Evolutionary conservation across 1,140 invertebrate genomes (phyloP).

Genomic region (Kradibia gibbosae): DNA sequence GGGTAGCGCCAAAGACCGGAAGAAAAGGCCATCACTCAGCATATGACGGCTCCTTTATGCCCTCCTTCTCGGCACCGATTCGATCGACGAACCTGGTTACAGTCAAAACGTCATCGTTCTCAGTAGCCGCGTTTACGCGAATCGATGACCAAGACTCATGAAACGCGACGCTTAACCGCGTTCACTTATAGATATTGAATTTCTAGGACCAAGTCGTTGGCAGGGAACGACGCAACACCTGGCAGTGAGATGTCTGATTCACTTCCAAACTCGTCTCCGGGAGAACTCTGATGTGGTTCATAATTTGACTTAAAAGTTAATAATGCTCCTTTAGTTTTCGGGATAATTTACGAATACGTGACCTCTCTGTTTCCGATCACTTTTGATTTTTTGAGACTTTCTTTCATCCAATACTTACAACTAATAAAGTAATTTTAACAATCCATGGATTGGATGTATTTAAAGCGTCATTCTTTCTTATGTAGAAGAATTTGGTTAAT

Average conservation of each 20-base stretch:
- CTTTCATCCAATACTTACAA: neutral
- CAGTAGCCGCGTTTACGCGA: constrained; percentile 64
- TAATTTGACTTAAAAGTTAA: neutral
- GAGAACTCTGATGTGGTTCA: neutral
- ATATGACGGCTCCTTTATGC: constrained; percentile 74
- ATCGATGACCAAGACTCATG: constrained; percentile 56
- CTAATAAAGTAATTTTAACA: too few species aligned
- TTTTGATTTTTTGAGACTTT: neutral
- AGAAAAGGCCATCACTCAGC: constrained; percentile 83
- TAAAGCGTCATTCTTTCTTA: too few species aligned
- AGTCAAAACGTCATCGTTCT: constrained; percentile 64
- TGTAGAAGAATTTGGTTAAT: too few species aligned
- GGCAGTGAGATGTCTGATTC: too few species aligned
- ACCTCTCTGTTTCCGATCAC: neutral
- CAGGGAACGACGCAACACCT: neutral
- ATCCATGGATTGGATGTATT: too few species aligned
- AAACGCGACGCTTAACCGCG: constrained; percentile 4
- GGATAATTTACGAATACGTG: neutral
- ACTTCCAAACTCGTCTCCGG: too few species aligned
- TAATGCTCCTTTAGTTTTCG: neutral
- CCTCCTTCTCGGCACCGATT: constrained; percentile 63
- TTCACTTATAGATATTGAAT: neutral
- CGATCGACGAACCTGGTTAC: constrained; percentile 62
- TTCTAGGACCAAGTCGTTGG: neutral
- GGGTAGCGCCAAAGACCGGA: constrained; percentile 74